Base-by-base conservation (phyloP, 1,140 invertebrate genomes). In the Macrostomum lignano region DNA sequence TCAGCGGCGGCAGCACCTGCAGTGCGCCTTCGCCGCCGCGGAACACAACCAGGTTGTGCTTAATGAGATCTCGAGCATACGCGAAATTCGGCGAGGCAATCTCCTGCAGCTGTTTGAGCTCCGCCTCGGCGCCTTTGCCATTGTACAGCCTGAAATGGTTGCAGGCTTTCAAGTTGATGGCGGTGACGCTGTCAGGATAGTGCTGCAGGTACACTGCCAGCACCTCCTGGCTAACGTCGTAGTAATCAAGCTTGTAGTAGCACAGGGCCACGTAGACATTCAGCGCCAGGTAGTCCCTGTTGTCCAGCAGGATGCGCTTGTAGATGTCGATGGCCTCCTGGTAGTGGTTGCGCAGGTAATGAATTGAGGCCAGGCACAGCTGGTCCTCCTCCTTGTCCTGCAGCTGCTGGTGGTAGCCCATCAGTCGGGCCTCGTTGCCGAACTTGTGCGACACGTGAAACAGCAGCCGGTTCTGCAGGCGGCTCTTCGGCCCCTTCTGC, bases 251-350 rank as follows among this genome's bases (percentile, higher is more conserved):
- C 54, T 94, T 94, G 52, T 94, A 94, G 52, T 93, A 94, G 46
- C 86, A 94, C 6, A 94, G 55, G 0, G 84, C 88, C 34, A 94
- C 72, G 54, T 96, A 96, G 6, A 94, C 79, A 58, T 93, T 91
- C 26, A 96, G 54, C 5, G 86, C 86, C 42, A 86, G 56, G 54
- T 72, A 84, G 32, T 82, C 73, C 44, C 79, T 81, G 57, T 88
- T 82, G 42, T 84, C 77, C 1, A 84, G 51, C 10, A 94, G 59
- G 31, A 93, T 67, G 40, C 77, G 68, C 55, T 96, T 98, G 49
- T 98, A 98, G 42, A 94, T 81, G 56, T 96, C 86, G 42, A 94
- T 93, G 15, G 88, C 82, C 58, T 94, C 86, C 56, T 94, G 82
- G 55, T 91, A 94, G 52, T 94, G 82, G 22, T 73, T 72, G 22